Evolutionary conservation across 2,113 vertebrate genomes (phyloP), one percentile per base, ranked within the genome.

Genomic region (Corythornis madagascariensis): DNA sequence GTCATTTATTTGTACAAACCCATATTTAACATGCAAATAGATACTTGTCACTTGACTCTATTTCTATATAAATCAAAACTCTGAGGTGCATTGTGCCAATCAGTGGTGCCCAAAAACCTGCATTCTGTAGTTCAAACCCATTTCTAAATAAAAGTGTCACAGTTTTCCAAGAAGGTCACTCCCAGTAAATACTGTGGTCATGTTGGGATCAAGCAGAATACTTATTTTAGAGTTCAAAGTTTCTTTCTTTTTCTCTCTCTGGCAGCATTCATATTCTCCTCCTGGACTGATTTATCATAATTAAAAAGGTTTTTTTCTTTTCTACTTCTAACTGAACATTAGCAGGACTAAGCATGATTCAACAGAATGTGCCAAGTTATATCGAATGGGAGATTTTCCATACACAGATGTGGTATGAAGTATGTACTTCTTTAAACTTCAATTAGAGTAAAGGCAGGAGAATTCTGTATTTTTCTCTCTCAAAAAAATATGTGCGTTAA

Each of bases 1-100:
- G 64, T 86, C 67, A 73, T 91, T 95, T 95, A 74, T 84, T 92
- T 91, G 52, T 88, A 61, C 12, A 1, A 92, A 77, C 64, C 75
- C 28, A 43, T 73, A 89, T 77, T 86, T 95, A 91, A 22, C 52
- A 24, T 77, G 67, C 12, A 86, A 88, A 94, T 47, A 85, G 31
- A 70, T 90, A 77, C 38, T 85, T 92, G 59, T 47, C 38, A 64
- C 67, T 73, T 52, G 85, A 70, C 42, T 72, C 21, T 66, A 8
- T 73, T 93, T 85, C 59, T 88, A 6, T 79, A 88, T 67, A 94
- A 70, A 42, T 19, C 35, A 75, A 91, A 89, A 24, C 38, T 52
- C 14, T 69, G 26, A 69, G 22, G 45, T 45, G 4, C 9, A 53
- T 42, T 75, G 57, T 87, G 87, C 74, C 78, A 88, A 77, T 10